These are phyloP conservation scores for Trissolcus brochymenae DNA, from an alignment of 2,888 invertebrate genomes.

Conservation along the genomic window DNA sequence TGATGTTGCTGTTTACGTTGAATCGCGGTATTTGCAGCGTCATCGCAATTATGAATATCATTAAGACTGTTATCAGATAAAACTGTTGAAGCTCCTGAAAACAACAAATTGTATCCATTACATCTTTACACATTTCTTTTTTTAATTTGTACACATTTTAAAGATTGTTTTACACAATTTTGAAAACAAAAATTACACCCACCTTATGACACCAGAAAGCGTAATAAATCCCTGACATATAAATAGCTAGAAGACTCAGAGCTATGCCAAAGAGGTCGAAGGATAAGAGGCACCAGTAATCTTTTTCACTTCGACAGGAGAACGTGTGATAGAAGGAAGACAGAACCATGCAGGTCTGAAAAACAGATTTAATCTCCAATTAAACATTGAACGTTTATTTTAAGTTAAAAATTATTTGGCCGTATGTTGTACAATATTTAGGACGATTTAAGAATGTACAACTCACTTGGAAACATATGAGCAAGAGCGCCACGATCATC, in stretches of 20 bases:
- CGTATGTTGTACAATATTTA: no score
- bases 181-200: constrained; percentile 74
- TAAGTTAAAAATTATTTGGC: no score
- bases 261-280: constrained; percentile 96
- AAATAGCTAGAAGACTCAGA: constrained; percentile 93
- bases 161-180: not conserved
- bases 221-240: constrained; percentile 96
- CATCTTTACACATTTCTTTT: no score
- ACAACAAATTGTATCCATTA: no score
- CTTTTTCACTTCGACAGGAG: constrained; percentile 91
- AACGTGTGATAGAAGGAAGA: constrained; percentile 96
- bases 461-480: constrained; percentile 91
- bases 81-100: constrained; percentile 85
- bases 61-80: constrained; percentile 88
- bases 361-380: constrained; percentile 8
- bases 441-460: no score
- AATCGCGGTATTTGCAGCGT: constrained; percentile 86
- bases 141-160: not conserved
- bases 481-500: constrained; percentile 87
- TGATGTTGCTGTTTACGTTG: constrained; percentile 83
- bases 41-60: constrained; percentile 89
- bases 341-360: constrained; percentile 93
- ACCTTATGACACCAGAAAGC: constrained; percentile 97
- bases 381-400: no score
- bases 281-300: constrained; percentile 90